Evolutionary conservation across 1,140 invertebrate species (phyloP).

Genomic region (Cherax quadricarinatus): DNA sequence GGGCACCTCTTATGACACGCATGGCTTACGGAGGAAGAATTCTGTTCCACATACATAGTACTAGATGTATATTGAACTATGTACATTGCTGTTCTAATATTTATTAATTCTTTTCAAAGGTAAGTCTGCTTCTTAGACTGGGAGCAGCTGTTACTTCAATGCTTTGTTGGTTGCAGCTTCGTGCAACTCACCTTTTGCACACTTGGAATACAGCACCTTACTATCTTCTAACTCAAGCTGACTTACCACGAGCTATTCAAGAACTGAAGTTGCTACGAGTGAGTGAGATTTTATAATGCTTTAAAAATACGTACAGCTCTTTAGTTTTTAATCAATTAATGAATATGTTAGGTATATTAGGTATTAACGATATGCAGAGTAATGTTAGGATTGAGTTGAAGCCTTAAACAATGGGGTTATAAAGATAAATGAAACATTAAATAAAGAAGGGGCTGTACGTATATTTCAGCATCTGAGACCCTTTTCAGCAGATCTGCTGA

Average conservation of each 20-base stretch:
- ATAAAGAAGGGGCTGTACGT: too few relatives aligned
- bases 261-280: slow-evolving; percentile 73
- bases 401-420: too few relatives aligned
- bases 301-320: not conserved
- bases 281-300: not conserved
- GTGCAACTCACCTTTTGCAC: slow-evolving; percentile 83
- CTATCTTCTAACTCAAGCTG: slow-evolving; percentile 80
- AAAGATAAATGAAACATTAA: too few relatives aligned
- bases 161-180: slow-evolving; percentile 82
- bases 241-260: slow-evolving; percentile 83
- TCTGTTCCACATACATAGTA: too few relatives aligned
- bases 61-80: too few relatives aligned
- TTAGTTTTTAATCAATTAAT: not conserved
- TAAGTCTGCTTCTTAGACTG: slow-evolving; percentile 62
- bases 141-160: slow-evolving; percentile 51
- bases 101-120: slow-evolving; percentile 36
- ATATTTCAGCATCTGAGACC: too few relatives aligned
- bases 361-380: not conserved
- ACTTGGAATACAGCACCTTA: slow-evolving; percentile 85
- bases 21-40: too few relatives aligned
- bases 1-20: too few relatives aligned
- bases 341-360: not conserved
- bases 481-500: too few relatives aligned
- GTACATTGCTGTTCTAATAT: not conserved
- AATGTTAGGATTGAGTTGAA: too few relatives aligned